Base-by-base conservation (phyloP, 92 coral and sea anemone genomes). In the Ricordea florida region DNA sequence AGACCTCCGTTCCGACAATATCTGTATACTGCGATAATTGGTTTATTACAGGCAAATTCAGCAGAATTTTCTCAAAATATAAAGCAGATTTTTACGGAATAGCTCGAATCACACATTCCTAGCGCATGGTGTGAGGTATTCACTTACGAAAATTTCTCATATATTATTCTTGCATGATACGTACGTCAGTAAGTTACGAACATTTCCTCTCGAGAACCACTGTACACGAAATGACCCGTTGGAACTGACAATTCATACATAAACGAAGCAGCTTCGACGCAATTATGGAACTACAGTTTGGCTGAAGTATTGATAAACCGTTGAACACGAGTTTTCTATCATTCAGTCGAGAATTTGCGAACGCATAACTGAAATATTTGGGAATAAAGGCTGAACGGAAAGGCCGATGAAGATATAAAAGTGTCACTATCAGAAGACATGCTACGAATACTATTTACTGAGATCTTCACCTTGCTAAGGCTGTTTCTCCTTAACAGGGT, bases 301-400 rank as follows among this genome's bases (percentile, higher is more conserved):
- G n/a, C 4, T 5, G 2, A 36, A 23, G 13, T 8, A 13, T 10
- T 7, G 37, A 11, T 5, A 10, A 17, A 25, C 32, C 34, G 42
- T 21, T 38, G 22, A 20, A 25, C 13, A 23, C 9, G 29, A 13
- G 53, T 24, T 35, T 37, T 13, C 16, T 25, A 22, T 30, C 26
- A 11, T 23, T 53, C 41, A 17, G 29, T 15, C 0, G 14, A 4
- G 40, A 55, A 67, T 56, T 37, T 10, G 37, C 40, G 27, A 10
- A 56, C 22, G 31, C 83, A 86, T 86, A 86, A 61, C 63, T 86
- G 80, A 64, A 66, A 86, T 86, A 86, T 68, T 86, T 85, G 59
- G 56, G 74, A 52, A 47, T 31, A 38, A 73, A 74, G 34, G 72
- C 40, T 43, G 34, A 47, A 76, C 47, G 31, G 56, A 33, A 60